These are phyloP conservation scores for Campoletis raptor DNA, from an alignment of 2,888 invertebrate species.

Conservation along the genomic window DNA sequence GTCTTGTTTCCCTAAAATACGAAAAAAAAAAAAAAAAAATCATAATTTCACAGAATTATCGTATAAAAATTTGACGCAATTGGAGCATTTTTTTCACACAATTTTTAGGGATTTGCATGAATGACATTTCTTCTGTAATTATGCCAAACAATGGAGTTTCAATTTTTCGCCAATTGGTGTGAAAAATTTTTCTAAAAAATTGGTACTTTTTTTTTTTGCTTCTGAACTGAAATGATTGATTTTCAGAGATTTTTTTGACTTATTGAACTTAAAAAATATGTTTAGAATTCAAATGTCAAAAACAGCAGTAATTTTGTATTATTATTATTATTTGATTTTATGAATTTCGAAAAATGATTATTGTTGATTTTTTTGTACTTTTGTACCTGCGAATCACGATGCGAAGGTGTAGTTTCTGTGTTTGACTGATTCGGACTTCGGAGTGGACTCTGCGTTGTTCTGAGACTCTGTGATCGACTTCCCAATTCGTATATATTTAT, in stretches of 20 bases:
- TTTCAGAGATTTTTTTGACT: too few relatives aligned
- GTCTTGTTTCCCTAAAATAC: slow-evolving; percentile 77
- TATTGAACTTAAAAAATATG: too few relatives aligned
- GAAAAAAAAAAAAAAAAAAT: too few relatives aligned
- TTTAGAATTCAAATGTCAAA: too few relatives aligned
- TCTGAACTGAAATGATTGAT: too few relatives aligned
- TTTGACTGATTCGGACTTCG: slow-evolving; percentile 78
- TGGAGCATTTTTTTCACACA: not conserved
- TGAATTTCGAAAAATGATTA: not conserved
- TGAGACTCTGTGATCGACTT: slow-evolving; percentile 79
- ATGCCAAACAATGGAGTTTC: not conserved
- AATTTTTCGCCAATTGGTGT: not conserved
- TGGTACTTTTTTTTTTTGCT: too few relatives aligned
- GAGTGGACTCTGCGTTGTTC: slow-evolving; percentile 79
- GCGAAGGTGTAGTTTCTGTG: slow-evolving; percentile 79
- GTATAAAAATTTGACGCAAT: not conserved
- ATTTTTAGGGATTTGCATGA: not conserved
- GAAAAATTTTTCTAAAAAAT: not conserved
- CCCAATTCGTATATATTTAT: slow-evolving; percentile 89
- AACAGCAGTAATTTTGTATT: not conserved
- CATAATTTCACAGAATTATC: not conserved
- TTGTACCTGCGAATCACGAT: slow-evolving; percentile 50
- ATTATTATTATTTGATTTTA: too few relatives aligned
- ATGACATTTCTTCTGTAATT: not conserved
- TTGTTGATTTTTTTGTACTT: not conserved